These are phyloP conservation scores for Limnephilus rhombicus DNA, from an alignment of 2,888 invertebrate genomes.

Conservation along the genomic window DNA sequence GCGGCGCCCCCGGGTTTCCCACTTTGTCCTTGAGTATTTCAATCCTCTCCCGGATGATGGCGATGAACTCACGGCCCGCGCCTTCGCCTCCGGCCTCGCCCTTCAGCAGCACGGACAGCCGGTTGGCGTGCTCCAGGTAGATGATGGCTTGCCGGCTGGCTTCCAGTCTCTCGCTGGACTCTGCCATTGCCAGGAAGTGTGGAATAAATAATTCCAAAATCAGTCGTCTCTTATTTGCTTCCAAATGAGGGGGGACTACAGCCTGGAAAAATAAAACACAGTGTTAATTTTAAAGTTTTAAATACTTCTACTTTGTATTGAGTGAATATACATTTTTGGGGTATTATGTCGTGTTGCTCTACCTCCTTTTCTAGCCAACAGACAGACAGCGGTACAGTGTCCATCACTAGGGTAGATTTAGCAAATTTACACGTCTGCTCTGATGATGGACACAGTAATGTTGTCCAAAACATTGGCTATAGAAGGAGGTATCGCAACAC, in stretches of 20 bases:
- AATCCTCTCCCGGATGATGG: conserved; percentile 77
- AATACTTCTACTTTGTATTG: too few relatives aligned
- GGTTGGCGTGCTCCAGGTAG: conserved; percentile 84
- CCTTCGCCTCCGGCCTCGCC: conserved; percentile 78
- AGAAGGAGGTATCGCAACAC: too few relatives aligned
- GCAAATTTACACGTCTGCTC: too few relatives aligned
- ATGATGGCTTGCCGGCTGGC: conserved; percentile 80
- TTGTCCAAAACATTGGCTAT: too few relatives aligned
- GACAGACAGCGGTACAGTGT: too few relatives aligned
- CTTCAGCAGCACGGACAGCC: conserved; percentile 80
- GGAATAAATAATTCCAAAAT: conserved; percentile 84
- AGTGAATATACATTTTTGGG: too few relatives aligned
- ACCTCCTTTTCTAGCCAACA: too few relatives aligned
- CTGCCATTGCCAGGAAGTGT: conserved; percentile 85
- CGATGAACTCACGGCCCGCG: conserved; percentile 77
- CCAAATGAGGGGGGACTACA: conserved; percentile 75
- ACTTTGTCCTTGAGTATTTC: conserved; percentile 74
- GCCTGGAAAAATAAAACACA: conserved; percentile 71
- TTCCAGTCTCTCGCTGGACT: conserved; percentile 80
- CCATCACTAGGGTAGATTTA: too few relatives aligned
- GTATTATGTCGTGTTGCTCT: too few relatives aligned
- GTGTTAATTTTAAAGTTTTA: not conserved
- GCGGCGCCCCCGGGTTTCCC: conserved; percentile 73
- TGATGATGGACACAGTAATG: too few relatives aligned
- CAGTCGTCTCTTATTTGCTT: conserved; percentile 79